phyloP scores from a whole-genome alignment of 2,888 invertebrate species.

The Brachyptera putata region DNA sequence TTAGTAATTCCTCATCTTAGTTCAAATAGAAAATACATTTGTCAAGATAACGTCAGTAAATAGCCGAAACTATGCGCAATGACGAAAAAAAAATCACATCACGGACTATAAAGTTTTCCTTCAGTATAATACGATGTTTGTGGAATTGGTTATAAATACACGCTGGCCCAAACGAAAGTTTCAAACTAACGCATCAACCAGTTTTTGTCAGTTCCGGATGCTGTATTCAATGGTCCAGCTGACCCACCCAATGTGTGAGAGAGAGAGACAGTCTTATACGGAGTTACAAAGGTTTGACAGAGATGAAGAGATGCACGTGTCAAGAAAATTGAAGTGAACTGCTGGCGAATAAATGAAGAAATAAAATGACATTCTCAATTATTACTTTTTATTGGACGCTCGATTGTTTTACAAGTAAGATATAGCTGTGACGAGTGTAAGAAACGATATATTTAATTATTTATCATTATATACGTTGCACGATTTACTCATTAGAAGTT shows the following conservation, averaged over 20 bases:
- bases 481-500: background rate
- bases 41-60: too few relatives aligned
- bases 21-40: too few relatives aligned
- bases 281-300: background rate
- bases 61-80: too few relatives aligned
- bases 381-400: background rate
- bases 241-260: conserved; percentile 14
- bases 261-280: background rate
- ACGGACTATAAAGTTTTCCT: background rate
- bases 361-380: background rate
- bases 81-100: background rate
- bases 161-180: background rate
- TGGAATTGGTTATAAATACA: background rate
- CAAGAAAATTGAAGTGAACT: background rate
- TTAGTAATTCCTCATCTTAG: too few relatives aligned
- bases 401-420: background rate
- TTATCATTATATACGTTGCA: background rate
- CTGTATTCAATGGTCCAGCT: conserved; percentile 18
- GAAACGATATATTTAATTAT: background rate
- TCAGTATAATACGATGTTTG: conserved; percentile 12
- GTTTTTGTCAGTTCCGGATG: conserved; percentile 16
- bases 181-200: conserved; percentile 15
- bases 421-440: background rate
- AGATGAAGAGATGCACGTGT: background rate
- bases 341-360: too few relatives aligned